Percentiles rank a stretch among this genome's conserved stretches.
Conservation (phyloP, 2,113 vertebrate species). For the Sapayoa aenigma region DNA sequence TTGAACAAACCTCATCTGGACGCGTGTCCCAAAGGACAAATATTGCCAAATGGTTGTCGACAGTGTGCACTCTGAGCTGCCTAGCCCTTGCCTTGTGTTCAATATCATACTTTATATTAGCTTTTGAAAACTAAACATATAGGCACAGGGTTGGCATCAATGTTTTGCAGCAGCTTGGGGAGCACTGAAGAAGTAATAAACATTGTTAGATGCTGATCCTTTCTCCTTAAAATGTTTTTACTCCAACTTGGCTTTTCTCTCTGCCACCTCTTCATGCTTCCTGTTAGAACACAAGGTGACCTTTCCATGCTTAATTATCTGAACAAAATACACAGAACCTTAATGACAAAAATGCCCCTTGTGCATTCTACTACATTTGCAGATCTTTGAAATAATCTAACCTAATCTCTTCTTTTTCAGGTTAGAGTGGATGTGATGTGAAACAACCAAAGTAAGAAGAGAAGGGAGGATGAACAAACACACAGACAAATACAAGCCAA, state of each 20-base stretch:
- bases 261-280: not conserved
- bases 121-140: not conserved
- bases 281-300: conserved; percentile 63
- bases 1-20: not conserved
- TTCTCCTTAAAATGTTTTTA: conserved; percentile 51
- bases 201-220: not conserved
- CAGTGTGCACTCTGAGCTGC: not conserved
- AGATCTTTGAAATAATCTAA: conserved; percentile 50
- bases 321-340: conserved; percentile 51
- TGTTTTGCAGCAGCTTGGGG: not conserved
- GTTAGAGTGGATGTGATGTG: not conserved
- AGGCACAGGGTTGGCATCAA: not conserved
- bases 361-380: conserved; percentile 12
- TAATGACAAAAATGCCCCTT: conserved; percentile 46
- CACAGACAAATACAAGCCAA: not conserved
- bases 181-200: conserved; percentile 26
- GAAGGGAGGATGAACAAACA: not conserved
- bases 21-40: not conserved
- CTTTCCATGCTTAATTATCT: conserved; percentile 70
- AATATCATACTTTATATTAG: not conserved
- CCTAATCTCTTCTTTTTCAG: not conserved
- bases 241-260: not conserved
- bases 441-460: conserved; percentile 10
- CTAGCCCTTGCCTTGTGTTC: not conserved
- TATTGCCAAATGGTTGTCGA: not conserved